Percentiles rank a stretch among this genome's conserved stretches.
phyloP scores from a whole-genome alignment of 2,113 vertebrate genomes.

The Jaculus jaculus region DNA sequence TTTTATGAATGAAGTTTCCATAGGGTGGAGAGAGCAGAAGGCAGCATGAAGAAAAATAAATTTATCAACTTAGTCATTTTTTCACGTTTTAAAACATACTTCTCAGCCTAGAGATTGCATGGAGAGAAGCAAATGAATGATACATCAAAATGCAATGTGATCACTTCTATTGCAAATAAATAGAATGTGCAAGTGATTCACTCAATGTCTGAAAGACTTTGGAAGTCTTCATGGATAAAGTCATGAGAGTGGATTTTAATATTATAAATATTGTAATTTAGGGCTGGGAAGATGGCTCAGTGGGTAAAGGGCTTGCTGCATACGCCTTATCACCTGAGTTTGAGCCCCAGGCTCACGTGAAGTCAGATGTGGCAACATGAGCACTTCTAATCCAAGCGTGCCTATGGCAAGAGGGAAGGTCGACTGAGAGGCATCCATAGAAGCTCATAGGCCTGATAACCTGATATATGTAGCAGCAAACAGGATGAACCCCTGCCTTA shows the following conservation, averaged over 20 bases:
- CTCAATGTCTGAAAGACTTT: not conserved
- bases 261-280: not conserved
- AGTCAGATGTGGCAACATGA: no score
- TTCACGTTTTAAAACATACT: not conserved
- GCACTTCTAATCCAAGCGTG: no score
- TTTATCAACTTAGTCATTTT: not conserved
- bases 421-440: no score
- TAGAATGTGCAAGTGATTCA: not conserved
- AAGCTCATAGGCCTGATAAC: no score
- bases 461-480: no score
- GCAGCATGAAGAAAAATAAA: not conserved
- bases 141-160: not conserved
- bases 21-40: not conserved
- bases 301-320: no score
- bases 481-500: no score
- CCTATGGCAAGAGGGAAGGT: no score
- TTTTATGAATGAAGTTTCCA: not conserved
- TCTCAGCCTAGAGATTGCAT: not conserved
- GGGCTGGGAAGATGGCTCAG: not conserved
- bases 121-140: not conserved
- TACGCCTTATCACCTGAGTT: no score
- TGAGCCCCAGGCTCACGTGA: no score
- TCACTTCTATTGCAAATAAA: not conserved
- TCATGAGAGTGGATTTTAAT: not conserved
- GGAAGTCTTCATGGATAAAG: not conserved